Evolutionary conservation across 2,113 vertebrate genomes (phyloP), one percentile per base, ranked within the genome.

Genomic region (Edolisoma coerulescens): DNA sequence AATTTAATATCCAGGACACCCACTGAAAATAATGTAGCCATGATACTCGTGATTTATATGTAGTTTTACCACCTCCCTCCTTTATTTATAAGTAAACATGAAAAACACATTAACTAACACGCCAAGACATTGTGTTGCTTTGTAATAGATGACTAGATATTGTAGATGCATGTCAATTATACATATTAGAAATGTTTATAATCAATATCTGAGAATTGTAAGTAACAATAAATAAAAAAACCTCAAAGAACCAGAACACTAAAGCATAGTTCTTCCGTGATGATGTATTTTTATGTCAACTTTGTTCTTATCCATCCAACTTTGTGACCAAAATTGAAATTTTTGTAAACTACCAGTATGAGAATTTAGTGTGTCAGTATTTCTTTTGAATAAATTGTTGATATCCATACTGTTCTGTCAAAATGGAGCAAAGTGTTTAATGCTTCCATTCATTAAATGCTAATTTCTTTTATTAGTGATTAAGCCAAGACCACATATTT

Each of bases 381-480:
- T 63, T 89, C 23, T 84, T 77, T 35, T 63, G 41, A 7, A 44
- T 54, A 13, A 61, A 27, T 54, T 75, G 37, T 68, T 89, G 19
- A 37, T 87, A 68, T 19, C 53, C 11, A 16, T 73, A 24, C 50
- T 65, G 35, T 84, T 84, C 16, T 60, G 87, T 73, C 14, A 52
- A 85, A 97, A 60, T 39, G 16, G 53, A 33, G 21, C 23, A 39
- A 91, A 90, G 47, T 54, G 20, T 87, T 84, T 68, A 89, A 54
- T 93, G 57, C 37, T 91, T 26, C 28, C 12, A 57, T 93, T 94
- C 39, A 76, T 93, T 89, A 84, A 91, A 69, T 76, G 83, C 26
- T 89, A 35, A 67, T 87, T 86, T 89, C 7, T 92, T 82, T 85
- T 85, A 78, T 96, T 87, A 91, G 49, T 94, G 74, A 85, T 91